A percentile compares a stretch with the other conserved stretches of the same genome.
Evolutionary conservation across 2,113 vertebrate species (phyloP).

Genomic region (Saguinus imperator): DNA sequence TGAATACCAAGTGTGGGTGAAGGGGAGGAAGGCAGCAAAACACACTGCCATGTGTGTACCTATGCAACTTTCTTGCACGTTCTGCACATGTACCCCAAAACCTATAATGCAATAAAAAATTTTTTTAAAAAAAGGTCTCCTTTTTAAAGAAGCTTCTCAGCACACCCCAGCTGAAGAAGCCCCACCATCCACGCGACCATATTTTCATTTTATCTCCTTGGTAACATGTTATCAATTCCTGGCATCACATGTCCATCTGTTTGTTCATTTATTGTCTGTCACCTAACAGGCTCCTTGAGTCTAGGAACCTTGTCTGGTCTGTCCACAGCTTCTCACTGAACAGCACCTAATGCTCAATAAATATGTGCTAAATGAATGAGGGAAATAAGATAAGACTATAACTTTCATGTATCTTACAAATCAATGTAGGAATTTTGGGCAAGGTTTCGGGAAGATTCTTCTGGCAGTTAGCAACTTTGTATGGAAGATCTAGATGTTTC

Average conservation of each 20-base stretch:
- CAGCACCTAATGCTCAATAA: not conserved
- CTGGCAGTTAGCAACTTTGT: not conserved
- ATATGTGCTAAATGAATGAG: not conserved
- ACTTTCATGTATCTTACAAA: not conserved
- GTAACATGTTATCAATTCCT: not conserved
- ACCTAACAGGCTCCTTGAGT: not conserved
- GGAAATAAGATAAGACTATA: no score
- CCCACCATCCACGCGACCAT: not conserved
- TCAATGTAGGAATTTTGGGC: not conserved
- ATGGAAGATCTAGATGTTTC: not conserved
- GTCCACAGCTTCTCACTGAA: not conserved
- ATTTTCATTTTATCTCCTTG: not conserved
- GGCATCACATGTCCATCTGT: not conserved
- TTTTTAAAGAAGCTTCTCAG: not conserved
- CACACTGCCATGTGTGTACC: no score
- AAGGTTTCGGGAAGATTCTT: not conserved
- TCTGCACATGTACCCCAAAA: no score
- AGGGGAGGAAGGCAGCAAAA: no score
- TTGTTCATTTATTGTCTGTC: not conserved
- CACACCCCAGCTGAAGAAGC: not conserved
- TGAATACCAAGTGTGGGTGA: no score
- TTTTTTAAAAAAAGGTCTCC: no score
- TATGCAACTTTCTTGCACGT: no score
- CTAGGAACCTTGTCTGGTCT: not conserved
- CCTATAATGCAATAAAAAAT: no score